phyloP scores from a whole-genome alignment of 1,140 invertebrate genomes.

The Zaprionus taronus region DNA sequence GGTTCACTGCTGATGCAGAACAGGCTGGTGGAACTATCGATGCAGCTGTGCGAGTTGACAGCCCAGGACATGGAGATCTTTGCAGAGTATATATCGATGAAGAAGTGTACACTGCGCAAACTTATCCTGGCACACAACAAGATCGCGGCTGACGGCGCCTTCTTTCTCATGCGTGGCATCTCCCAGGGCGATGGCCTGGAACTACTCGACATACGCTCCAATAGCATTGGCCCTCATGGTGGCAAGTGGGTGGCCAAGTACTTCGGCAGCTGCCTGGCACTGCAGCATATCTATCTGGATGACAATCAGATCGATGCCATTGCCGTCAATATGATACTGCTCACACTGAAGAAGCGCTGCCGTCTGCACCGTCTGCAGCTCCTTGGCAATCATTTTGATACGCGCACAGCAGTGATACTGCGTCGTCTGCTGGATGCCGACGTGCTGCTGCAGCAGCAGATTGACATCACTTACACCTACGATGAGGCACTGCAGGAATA shows the following conservation, averaged over 20 bases:
- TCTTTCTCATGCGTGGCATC: conserved; percentile 57
- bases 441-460: conserved; percentile 51
- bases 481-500: conserved; percentile 57
- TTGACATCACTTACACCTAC: conserved; percentile 64
- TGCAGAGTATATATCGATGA: conserved; percentile 52
- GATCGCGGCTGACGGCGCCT: conserved; percentile 61
- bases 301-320: conserved; percentile 54
- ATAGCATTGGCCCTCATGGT: conserved; percentile 66
- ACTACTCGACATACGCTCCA: conserved; percentile 61
- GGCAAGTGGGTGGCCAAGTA: conserved; percentile 64
- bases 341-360: conserved; percentile 61
- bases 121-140: conserved; percentile 59
- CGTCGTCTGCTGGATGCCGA: conserved; percentile 58
- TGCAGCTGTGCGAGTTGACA: conserved; percentile 64
- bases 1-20: conserved; percentile 70
- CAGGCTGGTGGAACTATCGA: conserved; percentile 45
- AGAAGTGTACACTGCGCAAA: conserved; percentile 24
- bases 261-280: conserved; percentile 46
- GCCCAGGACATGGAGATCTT: conserved; percentile 70
- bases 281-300: conserved; percentile 53
- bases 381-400: conserved; percentile 63
- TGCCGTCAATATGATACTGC: conserved; percentile 57
- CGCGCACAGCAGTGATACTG: conserved; percentile 54
- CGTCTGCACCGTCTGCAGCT: conserved; percentile 49
- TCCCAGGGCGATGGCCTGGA: conserved; percentile 31